Base-by-base conservation (phyloP, 2,888 invertebrate genomes). In the Koerneria pararmatus region DNA sequence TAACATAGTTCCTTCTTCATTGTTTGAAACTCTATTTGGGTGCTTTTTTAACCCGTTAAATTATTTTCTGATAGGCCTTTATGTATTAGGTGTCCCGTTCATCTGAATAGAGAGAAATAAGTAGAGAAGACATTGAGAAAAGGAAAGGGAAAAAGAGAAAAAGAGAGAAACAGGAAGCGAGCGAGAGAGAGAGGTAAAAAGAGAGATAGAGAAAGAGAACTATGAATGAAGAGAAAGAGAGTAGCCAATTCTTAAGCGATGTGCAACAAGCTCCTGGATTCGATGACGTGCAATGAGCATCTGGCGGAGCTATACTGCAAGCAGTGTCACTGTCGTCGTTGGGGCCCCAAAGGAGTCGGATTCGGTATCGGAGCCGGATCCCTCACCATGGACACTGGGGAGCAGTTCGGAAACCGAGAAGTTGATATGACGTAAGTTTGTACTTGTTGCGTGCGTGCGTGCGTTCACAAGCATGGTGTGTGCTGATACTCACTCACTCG, bases 321-420 rank as follows among this genome's bases (percentile, higher is more conserved):
- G 86, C 83, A 89, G 84, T 97, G 95, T 86, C 95, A 95, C 85
- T 94, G 93, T 83, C 92, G 94, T 87, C 93, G 92, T 85, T 95
- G 91, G 90, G 65, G 64, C 46, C 72, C 62, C 5, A 94, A 94
- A 85, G 94, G 94, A 80, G 93, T 95, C 87, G 95, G 95, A 82
- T 95, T 95, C 86, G 95, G 97, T 80, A 93, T 93, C 84, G 97
- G 97, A 83, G 95, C 95, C 84, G 95, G 95, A 78, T 91, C 92
- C 86, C 89, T 95, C 84, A 92, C 92, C 86, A 95, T 92, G 93
- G 95, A 95, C 88, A 87, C 90, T 85, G 95, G 94, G 78, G 89
- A 91, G 74, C 93, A 94, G 85, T 89, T 95, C 84, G 89, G 90
- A 56, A 83, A 83, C 69, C 75, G 71, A 56, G 76, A 79, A 70